phyloP scores from a whole-genome alignment of 2,888 invertebrate genomes.

The Marasmarcha lunaedactyla region DNA sequence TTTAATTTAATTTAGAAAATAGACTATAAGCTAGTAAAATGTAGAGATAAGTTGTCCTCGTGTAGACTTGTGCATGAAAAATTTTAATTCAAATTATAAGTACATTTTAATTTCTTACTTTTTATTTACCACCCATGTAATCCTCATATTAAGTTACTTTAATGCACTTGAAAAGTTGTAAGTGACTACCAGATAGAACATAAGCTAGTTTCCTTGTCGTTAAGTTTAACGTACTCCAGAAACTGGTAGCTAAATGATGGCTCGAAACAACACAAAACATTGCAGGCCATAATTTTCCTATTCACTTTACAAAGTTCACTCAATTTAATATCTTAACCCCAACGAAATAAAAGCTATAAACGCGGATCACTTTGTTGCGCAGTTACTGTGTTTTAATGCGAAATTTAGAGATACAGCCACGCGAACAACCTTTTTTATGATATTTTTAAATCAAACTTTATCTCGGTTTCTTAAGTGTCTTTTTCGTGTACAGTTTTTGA shows the following conservation, averaged over 20 bases:
- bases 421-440: conserved; percentile 14
- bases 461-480: conserved; percentile 6
- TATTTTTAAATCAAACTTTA: conserved; percentile 7
- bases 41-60: no score
- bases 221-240: conserved; percentile 30
- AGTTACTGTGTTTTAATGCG: no score
- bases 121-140: no score
- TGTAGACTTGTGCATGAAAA: no score
- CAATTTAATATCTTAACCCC: not conserved
- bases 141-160: no score
- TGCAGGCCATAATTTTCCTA: conserved; percentile 25
- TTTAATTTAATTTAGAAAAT: no score
- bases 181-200: not conserved
- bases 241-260: conserved; percentile 30
- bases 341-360: not conserved
- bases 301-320: conserved; percentile 6
- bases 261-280: conserved; percentile 25
- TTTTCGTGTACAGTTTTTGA: conserved; percentile 6
- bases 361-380: not conserved
- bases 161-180: no score
- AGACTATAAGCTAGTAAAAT: no score
- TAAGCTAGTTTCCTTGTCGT: conserved; percentile 8
- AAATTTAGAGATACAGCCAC: conserved; percentile 15
- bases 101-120: no score
- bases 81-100: no score